phyloP scores from a whole-genome alignment of 2,888 invertebrate species.

The Dioctria rufipes region DNA sequence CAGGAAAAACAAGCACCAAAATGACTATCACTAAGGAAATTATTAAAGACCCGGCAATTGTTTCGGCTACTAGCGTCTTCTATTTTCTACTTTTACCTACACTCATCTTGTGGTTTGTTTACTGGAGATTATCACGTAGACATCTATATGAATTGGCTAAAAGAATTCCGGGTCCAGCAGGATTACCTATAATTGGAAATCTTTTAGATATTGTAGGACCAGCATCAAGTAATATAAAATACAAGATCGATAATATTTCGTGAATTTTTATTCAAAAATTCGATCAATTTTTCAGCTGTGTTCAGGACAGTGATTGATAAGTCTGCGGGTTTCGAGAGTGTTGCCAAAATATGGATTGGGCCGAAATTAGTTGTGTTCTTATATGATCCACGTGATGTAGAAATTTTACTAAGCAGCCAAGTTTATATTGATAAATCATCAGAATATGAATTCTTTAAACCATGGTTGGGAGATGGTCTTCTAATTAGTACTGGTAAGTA shows the following conservation, averaged over 20 bases:
- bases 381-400: constrained; percentile 83
- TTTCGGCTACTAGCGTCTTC: constrained; percentile 78
- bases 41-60: constrained; percentile 67
- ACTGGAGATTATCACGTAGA: constrained; percentile 83
- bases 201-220: constrained; percentile 82
- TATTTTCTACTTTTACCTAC: constrained; percentile 82
- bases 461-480: constrained; percentile 88
- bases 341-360: constrained; percentile 83
- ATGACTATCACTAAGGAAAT: constrained; percentile 66
- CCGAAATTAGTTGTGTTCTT: constrained; percentile 83
- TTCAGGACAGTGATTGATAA: constrained; percentile 75
- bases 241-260: neutral
- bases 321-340: constrained; percentile 73
- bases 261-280: neutral
- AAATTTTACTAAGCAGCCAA: constrained; percentile 84
- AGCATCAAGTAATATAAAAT: constrained; percentile 75
- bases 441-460: constrained; percentile 86
- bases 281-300: constrained; percentile 74
- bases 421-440: constrained; percentile 85
- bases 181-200: constrained; percentile 82
- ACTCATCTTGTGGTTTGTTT: constrained; percentile 79
- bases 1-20: constrained; percentile 41
- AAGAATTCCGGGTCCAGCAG: constrained; percentile 81
- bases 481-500: constrained; percentile 83
- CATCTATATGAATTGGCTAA: constrained; percentile 81